Conservation (phyloP, 2,888 invertebrate genomes). For the Apantesis nais region DNA sequence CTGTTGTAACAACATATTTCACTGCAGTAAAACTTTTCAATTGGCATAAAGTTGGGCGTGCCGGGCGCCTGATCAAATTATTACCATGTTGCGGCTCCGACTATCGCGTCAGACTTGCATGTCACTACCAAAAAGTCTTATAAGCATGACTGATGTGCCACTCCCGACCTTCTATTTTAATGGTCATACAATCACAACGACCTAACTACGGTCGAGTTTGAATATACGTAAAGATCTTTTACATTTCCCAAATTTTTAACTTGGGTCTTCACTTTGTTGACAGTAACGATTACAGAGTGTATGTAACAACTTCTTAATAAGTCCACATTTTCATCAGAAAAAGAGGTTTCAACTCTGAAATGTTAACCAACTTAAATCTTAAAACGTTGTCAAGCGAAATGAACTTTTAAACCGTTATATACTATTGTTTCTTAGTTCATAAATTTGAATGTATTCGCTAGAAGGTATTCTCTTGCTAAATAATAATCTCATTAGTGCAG, state of each 20-base stretch:
- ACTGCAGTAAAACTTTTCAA: conserved; percentile 74
- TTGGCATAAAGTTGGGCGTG: conserved; percentile 75
- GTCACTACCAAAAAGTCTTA: conserved; percentile 56
- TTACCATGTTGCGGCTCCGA: conserved; percentile 76
- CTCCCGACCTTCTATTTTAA: conserved; percentile 34
- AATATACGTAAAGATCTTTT: conserved; percentile 45
- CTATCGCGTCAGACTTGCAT: conserved; percentile 63
- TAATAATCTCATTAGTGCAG: no score
- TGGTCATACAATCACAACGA: conserved; percentile 48
- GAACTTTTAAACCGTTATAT: conserved; percentile 35
- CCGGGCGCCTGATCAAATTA: conserved; percentile 82
- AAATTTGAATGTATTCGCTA: no score
- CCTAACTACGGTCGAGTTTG: conserved; percentile 41
- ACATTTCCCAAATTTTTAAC: conserved; percentile 35
- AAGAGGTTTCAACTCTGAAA: conserved; percentile 59
- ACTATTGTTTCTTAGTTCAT: no score
- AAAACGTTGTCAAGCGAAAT: conserved; percentile 45
- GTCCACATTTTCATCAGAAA: conserved; percentile 77
- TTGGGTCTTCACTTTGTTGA: conserved; percentile 67
- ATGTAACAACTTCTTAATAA: conserved; percentile 79
- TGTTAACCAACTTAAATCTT: conserved; percentile 63
- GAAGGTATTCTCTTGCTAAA: no score
- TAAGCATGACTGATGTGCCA: conserved; percentile 39
- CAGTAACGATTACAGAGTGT: conserved; percentile 74
- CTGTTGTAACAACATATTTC: conserved; percentile 59